Percentiles rank a stretch among this genome's conserved stretches.
Conservation (phyloP, 2,888 invertebrate genomes). For the Bellardia pandia region DNA sequence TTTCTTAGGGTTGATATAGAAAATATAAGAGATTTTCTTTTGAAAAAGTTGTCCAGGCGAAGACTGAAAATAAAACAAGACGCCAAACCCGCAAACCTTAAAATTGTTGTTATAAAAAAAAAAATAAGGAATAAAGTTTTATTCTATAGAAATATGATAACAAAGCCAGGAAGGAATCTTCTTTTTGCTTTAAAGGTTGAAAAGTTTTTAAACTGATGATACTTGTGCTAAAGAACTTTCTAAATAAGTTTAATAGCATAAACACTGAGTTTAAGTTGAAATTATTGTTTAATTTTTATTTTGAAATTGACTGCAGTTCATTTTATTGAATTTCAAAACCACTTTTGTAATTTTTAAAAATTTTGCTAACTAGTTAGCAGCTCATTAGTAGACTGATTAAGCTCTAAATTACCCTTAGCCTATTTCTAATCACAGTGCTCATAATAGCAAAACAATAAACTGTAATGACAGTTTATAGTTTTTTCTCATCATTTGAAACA, state of each 20-base stretch:
- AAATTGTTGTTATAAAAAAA: too few species aligned
- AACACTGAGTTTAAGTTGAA: too few species aligned
- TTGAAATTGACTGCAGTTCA: not conserved
- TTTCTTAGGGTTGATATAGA: not conserved
- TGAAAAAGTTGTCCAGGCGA: not conserved
- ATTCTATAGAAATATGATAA: conserved; percentile 1
- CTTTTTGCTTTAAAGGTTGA: not conserved
- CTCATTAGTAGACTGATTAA: too few species aligned
- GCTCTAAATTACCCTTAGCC: too few species aligned
- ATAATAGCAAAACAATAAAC: too few species aligned
- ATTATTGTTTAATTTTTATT: not conserved
- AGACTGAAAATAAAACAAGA: conserved; percentile 18
- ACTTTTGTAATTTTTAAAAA: too few species aligned
- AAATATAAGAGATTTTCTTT: conserved; percentile 17
- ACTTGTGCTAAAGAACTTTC: too few species aligned
- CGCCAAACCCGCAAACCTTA: not conserved
- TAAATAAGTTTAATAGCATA: not conserved
- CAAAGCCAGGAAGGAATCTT: not conserved
- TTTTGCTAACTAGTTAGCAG: too few species aligned
- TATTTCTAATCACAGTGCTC: too few species aligned
- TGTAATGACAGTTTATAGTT: not conserved
- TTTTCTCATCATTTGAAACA: conserved; percentile 41
- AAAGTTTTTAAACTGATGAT: conserved; percentile 2
- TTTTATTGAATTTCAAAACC: not conserved
- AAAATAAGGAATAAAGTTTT: not conserved